Evolutionary conservation across 2,113 vertebrate genomes (phyloP), one percentile per base, ranked within the genome.

Genomic region (Sterrhoptilus dennistouni): DNA sequence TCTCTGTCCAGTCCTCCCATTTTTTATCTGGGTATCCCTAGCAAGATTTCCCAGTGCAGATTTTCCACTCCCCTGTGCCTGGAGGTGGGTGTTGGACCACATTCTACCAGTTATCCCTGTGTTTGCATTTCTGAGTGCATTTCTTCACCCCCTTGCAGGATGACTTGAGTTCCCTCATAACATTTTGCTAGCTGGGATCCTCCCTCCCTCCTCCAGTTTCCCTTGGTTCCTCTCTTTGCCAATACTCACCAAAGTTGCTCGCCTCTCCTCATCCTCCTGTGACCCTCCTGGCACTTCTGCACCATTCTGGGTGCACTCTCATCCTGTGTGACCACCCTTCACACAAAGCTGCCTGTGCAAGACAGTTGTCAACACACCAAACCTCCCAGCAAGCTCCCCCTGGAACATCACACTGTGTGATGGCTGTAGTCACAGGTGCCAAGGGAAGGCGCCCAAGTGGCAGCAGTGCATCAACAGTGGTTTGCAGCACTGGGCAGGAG

Each of bases 321-420:
- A 36, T 4, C 3, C 52, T 44, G 1, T 9, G 9, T 53, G 50
- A 65, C 11, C 8, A 25, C 8, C 0, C 1, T 65, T 44, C 21
- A 56, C 31, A 20, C 20, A 71, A 68, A 87, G 33, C 31, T 78
- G 61, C 24, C 45, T 38, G 9, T 23, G 52, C 29, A 70, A 70
- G 23, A 18, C 16, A 53, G n/a, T 11, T 1, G 2, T 36, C 24
- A 87, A 28, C 53, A 42, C 50, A 40, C 3, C 72, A 64, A 81
- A 53, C 21, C 14, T 47, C 38, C 11, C 70, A 53, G 70, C 0
- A 5, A 11, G 5, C 35, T 35, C 23, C 22, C 11, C 42, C 25
- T 5, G 4, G 52, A 12, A n/a, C 1, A 7, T 47, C 72, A 66
- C 16, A 10, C 14, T 0, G 3, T 1, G 4, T 19, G 47, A 75